Evolutionary conservation across 2,113 vertebrate genomes (phyloP).

Genomic region (Rhinolophus ferrumequinum): DNA sequence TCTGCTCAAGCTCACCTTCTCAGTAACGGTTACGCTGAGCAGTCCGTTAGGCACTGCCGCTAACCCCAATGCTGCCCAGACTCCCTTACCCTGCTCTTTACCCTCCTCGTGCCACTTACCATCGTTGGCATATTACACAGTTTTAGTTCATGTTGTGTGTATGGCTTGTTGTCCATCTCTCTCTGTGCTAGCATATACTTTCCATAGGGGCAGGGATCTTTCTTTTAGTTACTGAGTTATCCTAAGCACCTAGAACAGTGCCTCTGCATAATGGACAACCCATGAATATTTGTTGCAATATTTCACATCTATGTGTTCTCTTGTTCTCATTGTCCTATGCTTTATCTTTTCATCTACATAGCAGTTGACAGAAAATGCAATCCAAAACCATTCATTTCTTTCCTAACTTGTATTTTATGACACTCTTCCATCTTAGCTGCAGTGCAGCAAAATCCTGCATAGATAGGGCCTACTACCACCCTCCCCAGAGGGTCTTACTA

Average conservation of each 20-base stretch:
- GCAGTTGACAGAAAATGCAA: not conserved
- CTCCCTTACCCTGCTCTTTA: not conserved
- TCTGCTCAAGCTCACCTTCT: not conserved
- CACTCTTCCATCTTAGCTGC: not conserved
- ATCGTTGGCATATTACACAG: not conserved
- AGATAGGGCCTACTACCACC: not conserved
- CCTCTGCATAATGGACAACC: not conserved
- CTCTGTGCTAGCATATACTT: not conserved
- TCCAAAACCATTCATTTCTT: not conserved
- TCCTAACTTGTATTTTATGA: not conserved
- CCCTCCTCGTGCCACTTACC: not conserved
- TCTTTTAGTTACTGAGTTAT: not conserved
- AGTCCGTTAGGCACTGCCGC: not conserved
- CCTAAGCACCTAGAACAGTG: not conserved
- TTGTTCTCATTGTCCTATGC: not conserved
- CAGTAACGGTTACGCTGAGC: not conserved
- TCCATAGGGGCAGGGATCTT: not conserved
- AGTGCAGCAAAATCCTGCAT: accelerated
- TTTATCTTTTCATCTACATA: not conserved
- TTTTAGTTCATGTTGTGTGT: not conserved
- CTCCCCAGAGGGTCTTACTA: not conserved
- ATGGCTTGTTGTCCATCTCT: not conserved
- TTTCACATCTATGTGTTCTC: not conserved
- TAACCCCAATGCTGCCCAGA: accelerated
- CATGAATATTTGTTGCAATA: not conserved